Conservation (phyloP, 2,113 vertebrate genomes). For the Pelmatolapia mariae region DNA sequence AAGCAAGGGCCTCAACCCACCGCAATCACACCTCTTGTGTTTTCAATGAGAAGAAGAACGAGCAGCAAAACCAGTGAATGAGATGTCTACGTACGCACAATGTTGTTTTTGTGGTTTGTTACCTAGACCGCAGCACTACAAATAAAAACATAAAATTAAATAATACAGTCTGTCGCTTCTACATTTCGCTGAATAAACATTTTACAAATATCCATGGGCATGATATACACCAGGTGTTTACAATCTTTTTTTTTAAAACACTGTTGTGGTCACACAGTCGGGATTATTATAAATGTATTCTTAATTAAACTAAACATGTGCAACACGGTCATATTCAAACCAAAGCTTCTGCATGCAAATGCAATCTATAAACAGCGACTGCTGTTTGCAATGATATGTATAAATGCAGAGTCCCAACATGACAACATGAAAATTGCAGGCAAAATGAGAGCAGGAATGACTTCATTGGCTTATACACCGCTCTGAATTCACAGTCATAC, state of each 20-base stretch:
- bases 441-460: not conserved
- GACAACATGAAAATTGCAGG: not conserved
- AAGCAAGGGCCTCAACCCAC: not conserved
- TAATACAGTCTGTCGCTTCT: not conserved
- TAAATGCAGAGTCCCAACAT: not conserved
- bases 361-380: fast-evolving
- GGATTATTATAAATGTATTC: not conserved
- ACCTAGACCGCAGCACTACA: not conserved
- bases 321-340: not conserved
- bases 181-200: not conserved
- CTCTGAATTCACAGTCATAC: not conserved
- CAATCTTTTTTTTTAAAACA: not conserved
- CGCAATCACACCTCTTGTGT: not conserved
- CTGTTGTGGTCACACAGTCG: fast-evolving
- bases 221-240: not conserved
- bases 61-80: not conserved
- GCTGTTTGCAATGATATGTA: fast-evolving
- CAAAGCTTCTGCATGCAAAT: not conserved
- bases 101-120: not conserved
- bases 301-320: not conserved
- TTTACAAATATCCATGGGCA: not conserved
- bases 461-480: not conserved
- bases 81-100: not conserved
- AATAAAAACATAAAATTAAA: not conserved
- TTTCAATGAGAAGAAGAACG: not conserved